Evolutionary conservation across 1,140 invertebrate species (phyloP).

Genomic region (Pissodes strobi): DNA sequence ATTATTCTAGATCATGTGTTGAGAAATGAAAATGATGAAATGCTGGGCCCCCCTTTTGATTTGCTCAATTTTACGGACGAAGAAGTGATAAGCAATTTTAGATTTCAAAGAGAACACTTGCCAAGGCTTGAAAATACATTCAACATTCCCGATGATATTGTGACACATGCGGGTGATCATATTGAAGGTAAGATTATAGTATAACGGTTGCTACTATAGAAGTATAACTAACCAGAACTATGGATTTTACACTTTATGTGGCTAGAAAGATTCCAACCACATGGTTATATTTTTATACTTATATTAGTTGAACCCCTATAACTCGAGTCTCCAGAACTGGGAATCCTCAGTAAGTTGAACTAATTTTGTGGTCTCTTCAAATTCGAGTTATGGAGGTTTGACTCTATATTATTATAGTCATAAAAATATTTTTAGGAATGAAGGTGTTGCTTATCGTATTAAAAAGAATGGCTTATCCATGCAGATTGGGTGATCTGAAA

Average conservation of each 20-base stretch:
- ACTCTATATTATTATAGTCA: too few relatives aligned
- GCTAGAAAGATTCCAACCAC: too few relatives aligned
- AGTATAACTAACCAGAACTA: not conserved
- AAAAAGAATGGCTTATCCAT: constrained; percentile 32
- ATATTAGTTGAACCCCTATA: too few relatives aligned
- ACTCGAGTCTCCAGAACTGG: too few relatives aligned
- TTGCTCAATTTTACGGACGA: not conserved
- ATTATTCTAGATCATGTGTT: not conserved
- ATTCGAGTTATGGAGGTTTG: too few relatives aligned
- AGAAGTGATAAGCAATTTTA: not conserved
- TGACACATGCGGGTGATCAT: not conserved
- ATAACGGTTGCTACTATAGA: not conserved
- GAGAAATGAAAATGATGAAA: not conserved
- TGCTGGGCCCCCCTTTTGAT: not conserved
- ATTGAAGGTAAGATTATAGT: not conserved
- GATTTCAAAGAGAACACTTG: not conserved
- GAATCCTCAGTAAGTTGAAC: too few relatives aligned
- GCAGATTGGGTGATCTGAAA: constrained; percentile 29
- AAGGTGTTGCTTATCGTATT: constrained; percentile 22
- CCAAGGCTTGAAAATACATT: not conserved
- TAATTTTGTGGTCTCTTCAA: too few relatives aligned
- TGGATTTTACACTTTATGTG: too few relatives aligned
- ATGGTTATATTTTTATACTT: too few relatives aligned
- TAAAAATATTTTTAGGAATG: constrained; percentile 5
- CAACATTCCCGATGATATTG: not conserved